Evolutionary conservation across 2,888 invertebrate species (phyloP).

Genomic region (Volucella inanis): DNA sequence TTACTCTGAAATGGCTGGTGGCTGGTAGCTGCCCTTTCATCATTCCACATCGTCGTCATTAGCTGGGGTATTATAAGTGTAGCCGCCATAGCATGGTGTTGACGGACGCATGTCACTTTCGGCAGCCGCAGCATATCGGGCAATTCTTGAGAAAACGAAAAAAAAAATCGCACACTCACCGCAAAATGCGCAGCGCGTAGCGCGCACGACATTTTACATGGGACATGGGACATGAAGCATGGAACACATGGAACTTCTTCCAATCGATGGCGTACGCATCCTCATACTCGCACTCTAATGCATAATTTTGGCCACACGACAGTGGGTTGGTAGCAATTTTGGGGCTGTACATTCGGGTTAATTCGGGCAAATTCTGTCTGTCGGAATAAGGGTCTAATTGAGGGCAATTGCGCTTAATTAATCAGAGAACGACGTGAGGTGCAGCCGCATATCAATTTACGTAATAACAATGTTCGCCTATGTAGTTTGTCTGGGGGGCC

Average conservation of each 20-base stretch:
- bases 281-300: not conserved
- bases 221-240: constrained; percentile 4
- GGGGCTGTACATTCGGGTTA: constrained; percentile 54
- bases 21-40: constrained; percentile 71
- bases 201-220: constrained; percentile 21
- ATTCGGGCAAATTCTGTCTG: constrained; percentile 11
- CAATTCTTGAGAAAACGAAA: constrained; percentile 2
- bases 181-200: not conserved
- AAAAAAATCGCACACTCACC: constrained; percentile 24
- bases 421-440: constrained; percentile 74
- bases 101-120: constrained; percentile 69
- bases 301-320: constrained; percentile 72
- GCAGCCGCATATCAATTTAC: constrained; percentile 71
- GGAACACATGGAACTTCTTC: not conserved
- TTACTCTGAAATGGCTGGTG: constrained; percentile 52
- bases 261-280: too few relatives aligned
- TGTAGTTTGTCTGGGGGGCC: constrained; percentile 32
- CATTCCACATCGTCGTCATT: constrained; percentile 72
- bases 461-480: constrained; percentile 67
- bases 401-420: constrained; percentile 74
- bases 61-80: constrained; percentile 64
- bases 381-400: constrained; percentile 74
- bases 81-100: constrained; percentile 62
- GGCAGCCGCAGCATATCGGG: constrained; percentile 63
- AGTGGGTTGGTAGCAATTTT: constrained; percentile 70